Conservation (phyloP, 2,797 vertebrate genomes). For the Psittacula derbiana region DNA sequence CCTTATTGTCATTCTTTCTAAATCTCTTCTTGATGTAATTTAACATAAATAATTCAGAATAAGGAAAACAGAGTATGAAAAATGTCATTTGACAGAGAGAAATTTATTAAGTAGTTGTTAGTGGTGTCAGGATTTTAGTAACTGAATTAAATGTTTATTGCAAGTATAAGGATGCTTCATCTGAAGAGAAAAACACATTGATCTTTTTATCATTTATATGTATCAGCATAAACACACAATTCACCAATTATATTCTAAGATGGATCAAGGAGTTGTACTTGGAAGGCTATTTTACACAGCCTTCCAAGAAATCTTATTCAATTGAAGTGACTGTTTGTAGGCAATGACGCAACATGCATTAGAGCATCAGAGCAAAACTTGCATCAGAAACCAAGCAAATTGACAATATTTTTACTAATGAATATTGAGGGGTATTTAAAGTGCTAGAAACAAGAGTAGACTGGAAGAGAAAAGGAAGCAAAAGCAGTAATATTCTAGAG, state of each 20-base stretch:
- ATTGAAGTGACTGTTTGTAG: background rate
- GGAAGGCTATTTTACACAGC: background rate
- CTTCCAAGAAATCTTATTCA: background rate
- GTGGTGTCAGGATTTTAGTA: conserved; percentile 13
- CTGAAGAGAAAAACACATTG: background rate
- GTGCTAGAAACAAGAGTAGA: background rate
- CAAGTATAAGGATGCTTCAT: background rate
- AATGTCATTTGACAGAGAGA: conserved; percentile 44
- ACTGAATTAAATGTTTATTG: conserved; percentile 20
- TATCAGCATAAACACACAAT: background rate
- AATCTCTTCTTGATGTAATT: conserved; percentile 53
- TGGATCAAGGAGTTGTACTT: background rate
- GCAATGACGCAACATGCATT: background rate
- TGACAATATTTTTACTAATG: background rate
- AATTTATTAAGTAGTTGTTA: conserved; percentile 14
- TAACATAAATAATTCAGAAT: conserved; percentile 63
- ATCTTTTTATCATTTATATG: background rate
- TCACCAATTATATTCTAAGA: background rate
- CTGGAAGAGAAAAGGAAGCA: background rate
- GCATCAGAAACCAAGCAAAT: background rate
- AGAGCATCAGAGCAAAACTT: background rate
- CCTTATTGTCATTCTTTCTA: conserved; percentile 51
- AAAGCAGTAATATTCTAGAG: background rate
- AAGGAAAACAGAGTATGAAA: conserved; percentile 55
- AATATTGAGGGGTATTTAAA: background rate